Conservation (phyloP, 2,113 vertebrate species). For the Cisticola juncidis region DNA sequence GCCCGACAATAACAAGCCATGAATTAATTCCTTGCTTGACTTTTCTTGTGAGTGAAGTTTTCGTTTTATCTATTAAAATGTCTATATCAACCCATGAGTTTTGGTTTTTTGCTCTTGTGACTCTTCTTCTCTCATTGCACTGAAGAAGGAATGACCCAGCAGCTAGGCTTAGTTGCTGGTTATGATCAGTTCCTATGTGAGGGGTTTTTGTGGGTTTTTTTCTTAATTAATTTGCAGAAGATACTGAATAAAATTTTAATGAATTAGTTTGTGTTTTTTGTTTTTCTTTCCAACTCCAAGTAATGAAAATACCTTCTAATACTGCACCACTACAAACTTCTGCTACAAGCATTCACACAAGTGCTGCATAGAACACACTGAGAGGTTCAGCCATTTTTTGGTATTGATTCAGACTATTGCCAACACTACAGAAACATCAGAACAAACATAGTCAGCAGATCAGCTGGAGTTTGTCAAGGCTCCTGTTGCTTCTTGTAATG, state of each 20-base stretch:
- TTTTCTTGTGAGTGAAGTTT: not conserved
- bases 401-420: not conserved
- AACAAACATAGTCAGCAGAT: not conserved
- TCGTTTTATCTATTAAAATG: not conserved
- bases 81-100: accelerated
- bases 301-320: not conserved
- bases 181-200: not conserved
- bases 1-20: not conserved
- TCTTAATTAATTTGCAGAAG: not conserved
- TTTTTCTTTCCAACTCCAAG: not conserved
- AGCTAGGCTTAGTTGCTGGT: not conserved
- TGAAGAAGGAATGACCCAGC: not conserved
- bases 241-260: not conserved
- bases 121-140: not conserved
- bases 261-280: no score
- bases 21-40: not conserved
- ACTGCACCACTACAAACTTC: not conserved
- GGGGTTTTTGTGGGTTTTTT: not conserved
- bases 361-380: not conserved
- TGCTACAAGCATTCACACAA: not conserved
- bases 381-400: not conserved
- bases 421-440: not conserved
- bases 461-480: not conserved
- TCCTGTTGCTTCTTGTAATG: not conserved
- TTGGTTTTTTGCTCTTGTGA: not conserved